phyloP scores from a whole-genome alignment of 53 echinoderm and acorn worm genomes.

The Luidia sarsii region DNA sequence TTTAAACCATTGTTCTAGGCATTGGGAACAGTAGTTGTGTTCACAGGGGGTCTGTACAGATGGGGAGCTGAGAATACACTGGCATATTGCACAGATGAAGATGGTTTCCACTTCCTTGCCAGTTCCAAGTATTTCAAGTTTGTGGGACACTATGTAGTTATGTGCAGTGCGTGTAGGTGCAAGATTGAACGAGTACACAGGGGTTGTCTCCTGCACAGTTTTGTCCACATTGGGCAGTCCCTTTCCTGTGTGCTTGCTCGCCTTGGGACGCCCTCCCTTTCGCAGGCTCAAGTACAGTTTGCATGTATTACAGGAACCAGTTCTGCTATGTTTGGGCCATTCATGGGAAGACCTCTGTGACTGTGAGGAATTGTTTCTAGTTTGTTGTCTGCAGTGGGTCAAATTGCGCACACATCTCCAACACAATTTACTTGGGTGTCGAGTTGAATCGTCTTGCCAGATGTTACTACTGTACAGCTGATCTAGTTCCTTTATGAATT shows the following conservation, averaged over 20 bases:
- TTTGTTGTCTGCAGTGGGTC: conserved; percentile 12
- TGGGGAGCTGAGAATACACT: conserved; percentile 18
- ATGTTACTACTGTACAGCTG: conserved; percentile 9
- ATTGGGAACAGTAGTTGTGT: background rate
- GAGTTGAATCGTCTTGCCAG: conserved; percentile 16
- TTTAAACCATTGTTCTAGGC: conserved; percentile 9
- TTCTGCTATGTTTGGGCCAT: conserved; percentile 1
- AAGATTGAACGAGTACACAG: background rate
- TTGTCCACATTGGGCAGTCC: conserved; percentile 3
- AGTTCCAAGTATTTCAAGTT: conserved; percentile 22
- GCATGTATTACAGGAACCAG: background rate
- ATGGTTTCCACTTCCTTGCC: background rate
- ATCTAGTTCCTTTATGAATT: conserved; percentile 9
- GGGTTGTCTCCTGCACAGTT: background rate
- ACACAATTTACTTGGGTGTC: conserved; percentile 12
- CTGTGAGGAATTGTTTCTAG: no score
- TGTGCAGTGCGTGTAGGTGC: no score
- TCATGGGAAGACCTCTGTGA: no score
- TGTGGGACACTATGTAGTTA: no score
- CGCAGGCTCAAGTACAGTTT: background rate
- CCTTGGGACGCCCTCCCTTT: background rate
- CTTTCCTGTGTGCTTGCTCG: background rate
- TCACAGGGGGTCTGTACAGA: conserved; percentile 21
- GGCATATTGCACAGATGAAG: conserved; percentile 36
- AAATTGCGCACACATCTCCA: conserved; percentile 11